Base-by-base conservation (phyloP, 2,888 invertebrate species). In the Caenorhabditis angaria region DNA sequence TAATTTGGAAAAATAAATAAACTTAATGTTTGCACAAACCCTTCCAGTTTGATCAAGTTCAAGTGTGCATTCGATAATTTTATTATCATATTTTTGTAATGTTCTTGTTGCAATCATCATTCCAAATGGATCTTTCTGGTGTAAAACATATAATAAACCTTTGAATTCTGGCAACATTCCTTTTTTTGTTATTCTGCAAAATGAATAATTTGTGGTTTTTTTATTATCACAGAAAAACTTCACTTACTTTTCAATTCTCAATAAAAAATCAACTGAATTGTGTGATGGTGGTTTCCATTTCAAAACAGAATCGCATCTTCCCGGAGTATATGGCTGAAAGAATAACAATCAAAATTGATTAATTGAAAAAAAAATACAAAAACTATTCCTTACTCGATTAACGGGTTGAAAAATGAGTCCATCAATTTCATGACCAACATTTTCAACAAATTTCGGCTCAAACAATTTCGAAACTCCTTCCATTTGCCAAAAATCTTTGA, bases 371-470 rank as follows among this genome's bases (percentile, higher is more conserved):
- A 41, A 58, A 93, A 10, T 10, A 8, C 32, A 32, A 8, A 32
- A 32, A 32, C 6, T 32, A n/a, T n/a, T n/a, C n/a, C 41, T 41
- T 12, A 41, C 93, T 88, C 93, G 93, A 74, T 91, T 90, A 0
- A 93, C 91, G 0, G 99, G 99, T 88, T 99, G 99, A 88, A 97
- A 99, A 85, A 99, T 95, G 18, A 99, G 91, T 24, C 99, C 99
- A 87, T 99, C 99, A 0, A 97, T 96, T 88, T 97, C 96, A 87
- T 99, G 99, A 0, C 92, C 91, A 22, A 99, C 90, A 41, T 92
- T 91, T 80, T 92, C 92, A 0, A 93, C 92, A 89, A 99, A 97
- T 86, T 94, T 94, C 54, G 93, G 93, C 18, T 75, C 65, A 35
- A 88, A 80, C 4, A 86, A 60, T 66, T 87, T 86, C 6, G 54